Conservation (phyloP, 2,113 vertebrate genomes). For the Galbula dea region DNA sequence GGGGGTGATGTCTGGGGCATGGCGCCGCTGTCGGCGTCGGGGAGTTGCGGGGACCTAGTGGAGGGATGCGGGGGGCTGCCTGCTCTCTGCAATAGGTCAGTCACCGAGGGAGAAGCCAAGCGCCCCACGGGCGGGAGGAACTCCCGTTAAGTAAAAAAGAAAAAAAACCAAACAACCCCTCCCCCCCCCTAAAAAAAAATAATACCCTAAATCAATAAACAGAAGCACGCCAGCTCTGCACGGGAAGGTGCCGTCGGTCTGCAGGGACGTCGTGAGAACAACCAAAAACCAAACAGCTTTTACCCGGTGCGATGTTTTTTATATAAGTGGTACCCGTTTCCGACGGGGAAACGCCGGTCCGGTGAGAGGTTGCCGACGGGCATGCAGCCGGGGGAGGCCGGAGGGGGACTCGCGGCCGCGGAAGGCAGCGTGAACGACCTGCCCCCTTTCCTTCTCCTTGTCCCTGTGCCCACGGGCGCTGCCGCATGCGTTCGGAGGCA, state of each 20-base stretch:
- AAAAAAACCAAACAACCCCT: background rate
- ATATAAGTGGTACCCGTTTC: background rate
- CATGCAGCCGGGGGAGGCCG: background rate
- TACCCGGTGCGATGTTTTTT: background rate
- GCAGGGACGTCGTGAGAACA: background rate
- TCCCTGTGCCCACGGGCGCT: background rate
- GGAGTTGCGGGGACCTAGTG: background rate
- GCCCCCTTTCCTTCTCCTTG: background rate
- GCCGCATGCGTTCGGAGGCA: background rate
- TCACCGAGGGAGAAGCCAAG: background rate
- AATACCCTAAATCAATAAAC: background rate
- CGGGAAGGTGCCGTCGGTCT: background rate
- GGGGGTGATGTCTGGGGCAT: constrained; percentile 25
- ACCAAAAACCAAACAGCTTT: background rate
- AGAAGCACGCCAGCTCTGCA: background rate
- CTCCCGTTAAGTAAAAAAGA: background rate
- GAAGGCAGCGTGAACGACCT: background rate
- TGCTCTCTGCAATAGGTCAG: background rate
- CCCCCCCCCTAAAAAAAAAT: no score
- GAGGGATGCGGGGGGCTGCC: background rate
- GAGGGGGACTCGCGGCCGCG: background rate
- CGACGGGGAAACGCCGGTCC: background rate
- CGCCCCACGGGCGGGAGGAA: background rate
- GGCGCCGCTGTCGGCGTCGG: background rate
- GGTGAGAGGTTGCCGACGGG: background rate